phyloP scores from a whole-genome alignment of 2,888 invertebrate species.

The Brenthis daphne region DNA sequence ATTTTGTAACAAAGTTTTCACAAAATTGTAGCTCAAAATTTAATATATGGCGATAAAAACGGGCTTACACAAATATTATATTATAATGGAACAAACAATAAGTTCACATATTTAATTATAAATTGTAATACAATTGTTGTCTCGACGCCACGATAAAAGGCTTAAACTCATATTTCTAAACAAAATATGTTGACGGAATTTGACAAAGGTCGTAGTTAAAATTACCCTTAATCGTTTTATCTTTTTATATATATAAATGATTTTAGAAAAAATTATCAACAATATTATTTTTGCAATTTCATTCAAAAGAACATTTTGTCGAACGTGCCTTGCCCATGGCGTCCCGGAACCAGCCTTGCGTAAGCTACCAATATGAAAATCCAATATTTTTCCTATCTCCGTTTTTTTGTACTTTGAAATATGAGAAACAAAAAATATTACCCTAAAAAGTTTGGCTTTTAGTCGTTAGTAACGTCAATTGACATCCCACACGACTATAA shows the following conservation, averaged over 20 bases:
- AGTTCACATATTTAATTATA: slow-evolving; percentile 2
- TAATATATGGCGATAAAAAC: not conserved
- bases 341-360: too few relatives aligned
- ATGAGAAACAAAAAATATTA: too few relatives aligned
- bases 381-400: too few relatives aligned
- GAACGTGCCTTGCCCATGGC: too few relatives aligned
- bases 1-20: not conserved
- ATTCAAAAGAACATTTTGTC: too few relatives aligned
- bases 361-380: too few relatives aligned
- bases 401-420: too few relatives aligned
- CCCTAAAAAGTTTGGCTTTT: too few relatives aligned
- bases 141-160: not conserved
- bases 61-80: not conserved
- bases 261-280: not conserved
- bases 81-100: not conserved
- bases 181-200: not conserved
- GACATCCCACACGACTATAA: too few relatives aligned
- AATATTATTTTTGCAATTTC: too few relatives aligned
- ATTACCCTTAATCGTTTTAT: not conserved
- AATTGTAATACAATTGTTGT: slow-evolving; percentile 5
- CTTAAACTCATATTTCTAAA: not conserved
- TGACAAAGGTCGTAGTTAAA: not conserved
- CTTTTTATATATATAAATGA: not conserved
- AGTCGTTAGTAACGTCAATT: too few relatives aligned
- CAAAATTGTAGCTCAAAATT: not conserved